Conservation (phyloP, 2,113 vertebrate genomes). For the Pogonocichla stellata region DNA sequence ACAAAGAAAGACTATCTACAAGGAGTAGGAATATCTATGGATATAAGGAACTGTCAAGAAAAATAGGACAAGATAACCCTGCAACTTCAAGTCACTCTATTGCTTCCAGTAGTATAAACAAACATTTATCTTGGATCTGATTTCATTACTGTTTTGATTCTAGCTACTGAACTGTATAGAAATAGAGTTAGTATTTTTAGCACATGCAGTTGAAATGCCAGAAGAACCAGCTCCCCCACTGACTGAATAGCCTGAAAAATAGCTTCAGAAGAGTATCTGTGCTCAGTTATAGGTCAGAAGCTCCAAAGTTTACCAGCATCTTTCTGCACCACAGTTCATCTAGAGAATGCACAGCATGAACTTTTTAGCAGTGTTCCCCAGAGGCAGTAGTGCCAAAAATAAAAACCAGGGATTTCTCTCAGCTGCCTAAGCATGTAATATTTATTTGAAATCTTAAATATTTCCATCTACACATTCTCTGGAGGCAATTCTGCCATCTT, state of each 20-base stretch:
- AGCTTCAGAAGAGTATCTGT: background rate
- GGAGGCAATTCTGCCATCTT: background rate
- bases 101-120: background rate
- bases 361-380: background rate
- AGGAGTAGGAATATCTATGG: background rate
- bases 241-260: background rate
- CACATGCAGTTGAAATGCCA: background rate
- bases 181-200: background rate
- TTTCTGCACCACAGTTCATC: background rate
- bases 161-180: background rate
- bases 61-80: background rate
- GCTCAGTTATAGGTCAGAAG: background rate
- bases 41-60: background rate
- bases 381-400: background rate
- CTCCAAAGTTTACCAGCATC: background rate
- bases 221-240: background rate
- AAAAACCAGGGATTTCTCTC: background rate
- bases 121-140: background rate
- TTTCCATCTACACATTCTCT: background rate
- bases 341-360: background rate
- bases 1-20: background rate
- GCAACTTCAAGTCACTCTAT: background rate
- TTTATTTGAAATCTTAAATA: slow-evolving; percentile 2
- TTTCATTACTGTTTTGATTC: background rate
- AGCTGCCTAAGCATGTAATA: background rate